These are phyloP conservation scores for Falco concolor DNA, from an alignment of 2,797 vertebrate genomes.

Conservation along the genomic window DNA sequence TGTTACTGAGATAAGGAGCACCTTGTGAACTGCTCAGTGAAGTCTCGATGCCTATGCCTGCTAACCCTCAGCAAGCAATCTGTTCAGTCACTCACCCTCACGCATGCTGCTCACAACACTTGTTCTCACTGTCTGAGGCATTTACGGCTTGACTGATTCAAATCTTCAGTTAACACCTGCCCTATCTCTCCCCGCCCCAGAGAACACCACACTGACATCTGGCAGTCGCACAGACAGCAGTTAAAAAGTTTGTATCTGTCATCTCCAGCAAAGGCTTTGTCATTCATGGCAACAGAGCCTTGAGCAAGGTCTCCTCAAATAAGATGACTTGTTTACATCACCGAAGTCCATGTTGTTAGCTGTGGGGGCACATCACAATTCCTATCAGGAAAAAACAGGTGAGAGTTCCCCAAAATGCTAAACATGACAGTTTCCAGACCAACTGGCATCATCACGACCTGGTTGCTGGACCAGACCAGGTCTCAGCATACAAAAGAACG, in stretches of 20 bases:
- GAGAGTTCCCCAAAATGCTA: not conserved
- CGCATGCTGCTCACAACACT: not conserved
- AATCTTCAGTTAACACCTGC: slow-evolving; percentile 44
- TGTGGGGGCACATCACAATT: not conserved
- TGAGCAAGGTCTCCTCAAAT: not conserved
- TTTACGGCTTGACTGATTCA: slow-evolving; percentile 26
- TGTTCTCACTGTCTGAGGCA: not conserved
- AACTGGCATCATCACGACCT: not conserved
- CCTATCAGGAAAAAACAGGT: not conserved
- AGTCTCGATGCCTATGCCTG: not conserved
- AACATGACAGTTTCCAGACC: not conserved
- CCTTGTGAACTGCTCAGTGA: accelerated
- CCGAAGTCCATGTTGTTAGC: accelerated
- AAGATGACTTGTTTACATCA: not conserved
- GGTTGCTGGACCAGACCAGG: not conserved
- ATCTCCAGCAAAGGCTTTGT: not conserved
- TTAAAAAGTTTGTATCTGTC: not conserved
- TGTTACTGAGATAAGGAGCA: not conserved
- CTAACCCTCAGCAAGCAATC: not conserved
- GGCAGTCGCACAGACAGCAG: not conserved
- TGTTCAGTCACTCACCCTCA: not conserved
- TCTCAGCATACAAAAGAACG: not conserved
- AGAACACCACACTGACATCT: not conserved
- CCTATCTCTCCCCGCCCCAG: not conserved
- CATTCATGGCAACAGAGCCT: not conserved